Percentiles rank a stretch among this genome's conserved stretches.
phyloP scores from a whole-genome alignment of 2,888 invertebrate genomes.

The Agelastica alni region DNA sequence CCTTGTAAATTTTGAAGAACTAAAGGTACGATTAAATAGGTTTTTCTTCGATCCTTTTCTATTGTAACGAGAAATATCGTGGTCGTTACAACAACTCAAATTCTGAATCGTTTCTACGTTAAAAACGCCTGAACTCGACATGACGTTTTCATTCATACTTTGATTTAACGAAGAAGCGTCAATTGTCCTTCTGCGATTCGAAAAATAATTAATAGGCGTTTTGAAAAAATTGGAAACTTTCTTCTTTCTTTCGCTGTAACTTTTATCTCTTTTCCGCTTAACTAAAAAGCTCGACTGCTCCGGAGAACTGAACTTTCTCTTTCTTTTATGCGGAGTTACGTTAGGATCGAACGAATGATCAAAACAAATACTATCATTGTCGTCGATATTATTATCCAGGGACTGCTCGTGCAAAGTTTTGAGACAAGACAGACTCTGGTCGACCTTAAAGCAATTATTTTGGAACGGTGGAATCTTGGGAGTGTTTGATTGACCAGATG shows the following conservation, averaged over 20 bases:
- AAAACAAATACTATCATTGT: conserved; percentile 39
- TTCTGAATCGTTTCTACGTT: conserved; percentile 51
- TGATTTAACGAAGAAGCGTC: conserved; percentile 45
- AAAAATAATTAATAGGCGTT: conserved; percentile 53
- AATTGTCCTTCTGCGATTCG: conserved; percentile 52
- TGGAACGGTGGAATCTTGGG: conserved; percentile 31
- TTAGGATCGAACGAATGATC: conserved; percentile 40
- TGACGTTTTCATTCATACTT: conserved; percentile 50
- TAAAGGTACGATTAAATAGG: conserved; percentile 52
- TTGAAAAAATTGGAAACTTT: conserved; percentile 52
- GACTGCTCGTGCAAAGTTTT: conserved; percentile 50
- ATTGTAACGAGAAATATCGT: conserved; percentile 33
- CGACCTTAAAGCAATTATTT: conserved; percentile 30
- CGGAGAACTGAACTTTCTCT: conserved; percentile 42
- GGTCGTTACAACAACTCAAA: conserved; percentile 39
- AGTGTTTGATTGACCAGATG: conserved; percentile 23
- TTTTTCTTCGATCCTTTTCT: conserved; percentile 49
- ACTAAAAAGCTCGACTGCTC: conserved; percentile 35
- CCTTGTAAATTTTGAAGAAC: conserved; percentile 50
- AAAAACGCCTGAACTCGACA: conserved; percentile 52
- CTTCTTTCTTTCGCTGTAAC: conserved; percentile 48
- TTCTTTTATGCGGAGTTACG: conserved; percentile 39
- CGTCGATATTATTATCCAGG: conserved; percentile 42
- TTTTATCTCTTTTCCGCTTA: conserved; percentile 50
- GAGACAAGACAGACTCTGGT: conserved; percentile 34